A percentile compares a stretch with the other conserved stretches of the same genome.
These are phyloP conservation scores for Microcebus lehilahytsara DNA, from an alignment of 2,113 vertebrate species.

Conservation along the genomic window DNA sequence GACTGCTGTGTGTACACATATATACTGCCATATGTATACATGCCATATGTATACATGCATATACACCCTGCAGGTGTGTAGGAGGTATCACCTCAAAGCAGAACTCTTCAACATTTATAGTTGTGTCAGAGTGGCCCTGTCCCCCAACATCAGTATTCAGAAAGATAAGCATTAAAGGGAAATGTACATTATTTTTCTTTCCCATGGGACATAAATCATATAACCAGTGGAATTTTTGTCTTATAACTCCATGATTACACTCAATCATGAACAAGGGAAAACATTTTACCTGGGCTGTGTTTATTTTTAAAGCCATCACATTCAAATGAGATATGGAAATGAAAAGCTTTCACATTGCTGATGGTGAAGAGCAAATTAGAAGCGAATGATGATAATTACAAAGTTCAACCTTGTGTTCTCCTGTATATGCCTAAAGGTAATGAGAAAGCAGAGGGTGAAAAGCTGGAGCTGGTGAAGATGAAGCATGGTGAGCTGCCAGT, in stretches of 20 bases:
- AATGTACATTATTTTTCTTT: background rate
- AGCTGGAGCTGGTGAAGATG: constrained; percentile 10
- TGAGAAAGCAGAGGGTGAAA: background rate
- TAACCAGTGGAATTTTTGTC: constrained; percentile 35
- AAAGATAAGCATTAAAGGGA: background rate
- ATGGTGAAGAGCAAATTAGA: constrained; percentile 59
- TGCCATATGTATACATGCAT: no score
- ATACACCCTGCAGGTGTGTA: background rate
- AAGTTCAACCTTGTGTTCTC: constrained; percentile 41
- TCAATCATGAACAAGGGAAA: constrained; percentile 45
- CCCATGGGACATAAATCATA: background rate
- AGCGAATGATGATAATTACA: constrained; percentile 51
- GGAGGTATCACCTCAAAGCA: background rate
- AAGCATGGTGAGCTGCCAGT: background rate
- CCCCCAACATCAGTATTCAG: constrained; percentile 10
- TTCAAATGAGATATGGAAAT: constrained; percentile 68
- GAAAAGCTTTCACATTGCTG: constrained; percentile 55
- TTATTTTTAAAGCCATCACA: constrained; percentile 57
- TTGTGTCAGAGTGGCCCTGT: background rate
- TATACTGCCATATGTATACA: background rate
- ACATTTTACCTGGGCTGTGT: constrained; percentile 57
- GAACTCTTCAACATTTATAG: background rate
- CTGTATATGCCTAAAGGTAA: constrained; percentile 16
- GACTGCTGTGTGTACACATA: background rate
- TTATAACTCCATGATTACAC: constrained; percentile 39